Base-by-base conservation (phyloP, 2,113 vertebrate genomes). In the Turdus rufiventris region DNA sequence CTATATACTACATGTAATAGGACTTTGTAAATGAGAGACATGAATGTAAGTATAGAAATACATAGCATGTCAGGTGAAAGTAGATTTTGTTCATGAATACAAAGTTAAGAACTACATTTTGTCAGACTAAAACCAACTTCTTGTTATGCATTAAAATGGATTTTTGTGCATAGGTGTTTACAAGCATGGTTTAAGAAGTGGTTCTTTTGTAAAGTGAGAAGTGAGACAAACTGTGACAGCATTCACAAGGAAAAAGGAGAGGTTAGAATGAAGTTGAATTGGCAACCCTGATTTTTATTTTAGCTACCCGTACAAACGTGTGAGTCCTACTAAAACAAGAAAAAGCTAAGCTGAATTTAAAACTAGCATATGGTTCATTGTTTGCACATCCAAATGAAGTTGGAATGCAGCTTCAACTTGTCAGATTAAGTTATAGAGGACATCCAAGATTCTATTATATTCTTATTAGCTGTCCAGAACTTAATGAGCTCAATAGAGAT, bases 371-470 rank as follows among this genome's bases (percentile, higher is more conserved):
- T 92, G 94, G 93, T 89, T 94, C 91, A 93, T 95, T 96, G 93
- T 97, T 94, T 97, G 72, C 93, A 80, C 75, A 89, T 94, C 93
- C 83, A 96, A 96, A 96, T 97, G 95, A 91, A 96, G 95, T 95
- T 97, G 92, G 94, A 50, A 75, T 85, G 85, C 79, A 96, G 88
- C 95, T 97, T 96, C 96, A 97, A 87, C 79, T 94, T 96, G 93
- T 96, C 95, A 93, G 94, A 95, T 96, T 97, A 96, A 95, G 97
- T 97, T 96, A 88, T 62, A 95, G 88, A 96, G 94, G 93, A 96
- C 74, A 97, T 79, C 84, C 87, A 97, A 97, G 96, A 86, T 96
- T 96, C 96, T 95, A 96, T 97, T 97, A 97, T 96, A 92, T 96
- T 96, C 97, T 97, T 96, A 96, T 93, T 95, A 96, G 89, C 94